These are phyloP conservation scores for Calameuta filiformis DNA, from an alignment of 2,888 invertebrate genomes.

Conservation along the genomic window DNA sequence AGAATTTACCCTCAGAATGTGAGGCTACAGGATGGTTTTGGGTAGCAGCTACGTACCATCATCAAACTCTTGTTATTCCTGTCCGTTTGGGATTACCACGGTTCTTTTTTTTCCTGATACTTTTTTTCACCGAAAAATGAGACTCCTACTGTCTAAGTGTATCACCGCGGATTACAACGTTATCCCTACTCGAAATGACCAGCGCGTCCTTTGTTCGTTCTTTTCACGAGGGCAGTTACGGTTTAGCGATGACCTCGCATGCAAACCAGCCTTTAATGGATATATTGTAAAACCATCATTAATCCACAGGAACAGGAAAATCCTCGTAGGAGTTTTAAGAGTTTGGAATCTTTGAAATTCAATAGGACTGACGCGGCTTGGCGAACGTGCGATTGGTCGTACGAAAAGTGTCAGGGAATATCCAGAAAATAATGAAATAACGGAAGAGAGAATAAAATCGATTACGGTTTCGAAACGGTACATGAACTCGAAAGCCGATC, in stretches of 20 bases:
- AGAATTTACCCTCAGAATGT: constrained; percentile 25
- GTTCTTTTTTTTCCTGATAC: constrained; percentile 43
- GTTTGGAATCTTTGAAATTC: no score
- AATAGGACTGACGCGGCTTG: no score
- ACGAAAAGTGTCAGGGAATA: no score
- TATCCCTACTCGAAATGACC: constrained; percentile 56
- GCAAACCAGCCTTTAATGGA: no score
- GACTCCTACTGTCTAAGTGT: constrained; percentile 52
- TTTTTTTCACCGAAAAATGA: constrained; percentile 40
- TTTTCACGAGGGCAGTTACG: background rate
- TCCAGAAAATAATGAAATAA: no score
- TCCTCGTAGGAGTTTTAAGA: no score
- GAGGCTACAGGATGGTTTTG: constrained; percentile 43
- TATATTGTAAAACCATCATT: no score
- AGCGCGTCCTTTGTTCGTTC: constrained; percentile 24
- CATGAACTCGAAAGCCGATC: constrained; percentile 46
- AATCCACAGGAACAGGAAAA: no score
- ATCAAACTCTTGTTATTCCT: constrained; percentile 64
- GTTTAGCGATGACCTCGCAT: no score
- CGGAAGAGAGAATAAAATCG: no score
- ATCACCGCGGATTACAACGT: constrained; percentile 60
- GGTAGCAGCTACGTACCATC: constrained; percentile 47
- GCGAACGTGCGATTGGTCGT: no score
- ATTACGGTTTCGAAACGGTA: no score
- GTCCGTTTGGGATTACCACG: constrained; percentile 58